These are phyloP conservation scores for Oophaga sylvatica DNA, from an alignment of 2,797 vertebrate genomes.

Conservation along the genomic window DNA sequence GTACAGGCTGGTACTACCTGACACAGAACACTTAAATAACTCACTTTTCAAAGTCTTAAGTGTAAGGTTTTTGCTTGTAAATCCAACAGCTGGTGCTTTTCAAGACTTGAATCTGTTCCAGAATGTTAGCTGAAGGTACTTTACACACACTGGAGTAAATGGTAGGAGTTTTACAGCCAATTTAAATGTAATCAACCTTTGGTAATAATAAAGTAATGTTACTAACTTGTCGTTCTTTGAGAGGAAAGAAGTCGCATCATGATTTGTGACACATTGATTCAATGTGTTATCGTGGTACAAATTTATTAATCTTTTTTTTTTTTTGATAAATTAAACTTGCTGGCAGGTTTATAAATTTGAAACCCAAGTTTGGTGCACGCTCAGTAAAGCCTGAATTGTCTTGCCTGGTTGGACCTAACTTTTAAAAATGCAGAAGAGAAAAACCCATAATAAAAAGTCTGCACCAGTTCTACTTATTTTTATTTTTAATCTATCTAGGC, in stretches of 20 bases:
- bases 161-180: slow-evolving; percentile 90
- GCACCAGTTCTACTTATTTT: not conserved
- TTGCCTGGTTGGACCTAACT: too few relatives aligned
- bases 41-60: slow-evolving; percentile 77
- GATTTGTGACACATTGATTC: not conserved
- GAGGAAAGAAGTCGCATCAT: slow-evolving; percentile 63
- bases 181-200: slow-evolving; percentile 95
- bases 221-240: slow-evolving; percentile 80
- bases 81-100: slow-evolving; percentile 81
- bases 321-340: too few relatives aligned
- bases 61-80: slow-evolving; percentile 79
- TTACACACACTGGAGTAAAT: slow-evolving; percentile 88
- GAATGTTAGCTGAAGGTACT: slow-evolving; percentile 80
- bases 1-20: slow-evolving; percentile 85
- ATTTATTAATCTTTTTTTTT: too few relatives aligned
- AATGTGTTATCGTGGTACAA: too few relatives aligned
- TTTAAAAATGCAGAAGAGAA: not conserved
- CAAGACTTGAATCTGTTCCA: slow-evolving; percentile 83
- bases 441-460: not conserved
- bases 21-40: slow-evolving; percentile 81
- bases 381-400: too few relatives aligned
- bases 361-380: too few relatives aligned
- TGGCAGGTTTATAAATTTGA: too few relatives aligned
- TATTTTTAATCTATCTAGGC: too few relatives aligned
- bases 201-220: slow-evolving; percentile 87